Percentiles rank a stretch among this genome's conserved stretches.
These are phyloP conservation scores for Rhagoletis pomonella DNA, from an alignment of 1,140 invertebrate genomes.

Conservation along the genomic window DNA sequence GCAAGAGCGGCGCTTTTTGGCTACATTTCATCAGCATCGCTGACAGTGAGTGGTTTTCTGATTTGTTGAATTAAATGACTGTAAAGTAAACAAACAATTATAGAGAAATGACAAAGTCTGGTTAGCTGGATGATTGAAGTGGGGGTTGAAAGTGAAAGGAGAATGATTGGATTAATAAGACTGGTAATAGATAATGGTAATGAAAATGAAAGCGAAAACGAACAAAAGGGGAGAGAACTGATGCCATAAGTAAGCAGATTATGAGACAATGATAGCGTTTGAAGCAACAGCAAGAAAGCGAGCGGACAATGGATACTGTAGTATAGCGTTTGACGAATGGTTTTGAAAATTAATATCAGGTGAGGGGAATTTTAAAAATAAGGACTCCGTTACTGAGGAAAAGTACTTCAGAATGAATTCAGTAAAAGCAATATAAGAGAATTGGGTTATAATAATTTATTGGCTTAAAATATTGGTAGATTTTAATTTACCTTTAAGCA, in stretches of 20 bases:
- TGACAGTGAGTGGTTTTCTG: neutral
- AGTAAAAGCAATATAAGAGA: neutral
- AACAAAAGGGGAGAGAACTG: neutral
- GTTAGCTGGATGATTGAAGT: neutral
- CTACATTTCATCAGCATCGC: neutral
- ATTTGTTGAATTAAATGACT: slow-evolving; percentile 49
- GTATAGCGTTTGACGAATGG: no score
- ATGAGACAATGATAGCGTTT: neutral
- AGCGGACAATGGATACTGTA: neutral
- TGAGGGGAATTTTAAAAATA: neutral
- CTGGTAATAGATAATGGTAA: slow-evolving; percentile 11
- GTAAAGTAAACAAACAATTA: slow-evolving; percentile 42
- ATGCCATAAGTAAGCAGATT: slow-evolving; percentile 36
- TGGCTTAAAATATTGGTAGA: neutral
- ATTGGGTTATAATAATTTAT: neutral
- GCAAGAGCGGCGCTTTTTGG: neutral
- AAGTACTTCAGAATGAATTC: neutral
- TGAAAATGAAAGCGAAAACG: slow-evolving; percentile 27
- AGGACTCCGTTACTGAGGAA: no score
- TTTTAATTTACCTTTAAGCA: neutral
- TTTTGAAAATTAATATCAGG: neutral
- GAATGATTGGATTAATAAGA: neutral
- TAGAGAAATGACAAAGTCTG: neutral
- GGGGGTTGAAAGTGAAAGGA: neutral
- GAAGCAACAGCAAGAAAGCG: neutral